These are phyloP conservation scores for Paramisgurnus dabryanus DNA, from an alignment of 2,113 vertebrate genomes.

Conservation along the genomic window DNA sequence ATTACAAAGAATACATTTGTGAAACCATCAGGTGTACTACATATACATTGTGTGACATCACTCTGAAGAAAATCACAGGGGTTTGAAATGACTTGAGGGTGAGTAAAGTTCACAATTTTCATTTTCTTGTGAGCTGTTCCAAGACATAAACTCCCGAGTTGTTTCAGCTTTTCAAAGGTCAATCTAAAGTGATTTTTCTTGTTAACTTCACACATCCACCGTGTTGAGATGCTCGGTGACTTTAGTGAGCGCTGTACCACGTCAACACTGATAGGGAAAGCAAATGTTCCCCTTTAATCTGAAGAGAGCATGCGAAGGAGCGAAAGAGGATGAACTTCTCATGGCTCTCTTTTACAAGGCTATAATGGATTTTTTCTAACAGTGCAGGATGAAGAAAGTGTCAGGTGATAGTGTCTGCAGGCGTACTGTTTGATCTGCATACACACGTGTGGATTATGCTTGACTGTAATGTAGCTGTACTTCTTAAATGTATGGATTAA, in stretches of 20 bases:
- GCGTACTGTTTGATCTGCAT: constrained; percentile 54
- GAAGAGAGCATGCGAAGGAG: constrained; percentile 4
- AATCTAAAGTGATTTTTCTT: constrained; percentile 11
- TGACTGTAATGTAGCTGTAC: neutral
- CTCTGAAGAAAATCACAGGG: neutral
- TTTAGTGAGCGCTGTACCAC: neutral
- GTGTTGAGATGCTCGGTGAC: constrained; percentile 1
- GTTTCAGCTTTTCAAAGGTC: constrained; percentile 17
- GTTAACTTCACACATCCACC: constrained; percentile 3
- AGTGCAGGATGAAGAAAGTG: constrained; percentile 48
- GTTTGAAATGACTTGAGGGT: neutral
- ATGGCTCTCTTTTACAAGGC: constrained; percentile 41
- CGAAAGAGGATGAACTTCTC: neutral
- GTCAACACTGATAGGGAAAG: constrained; percentile 27
- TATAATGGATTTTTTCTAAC: constrained; percentile 55
- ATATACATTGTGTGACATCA: too few relatives aligned
- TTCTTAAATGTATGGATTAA: neutral
- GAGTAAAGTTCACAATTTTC: neutral
- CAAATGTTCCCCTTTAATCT: constrained; percentile 48
- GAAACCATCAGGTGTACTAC: too few relatives aligned
- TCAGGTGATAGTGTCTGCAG: constrained; percentile 57
- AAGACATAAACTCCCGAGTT: neutral
- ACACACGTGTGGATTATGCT: constrained; percentile 9
- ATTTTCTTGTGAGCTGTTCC: neutral
- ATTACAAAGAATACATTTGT: too few relatives aligned